A percentile compares a stretch with the other conserved stretches of the same genome.
Conservation (phyloP, 2,888 invertebrate genomes). For the Polymixis flavicincta region DNA sequence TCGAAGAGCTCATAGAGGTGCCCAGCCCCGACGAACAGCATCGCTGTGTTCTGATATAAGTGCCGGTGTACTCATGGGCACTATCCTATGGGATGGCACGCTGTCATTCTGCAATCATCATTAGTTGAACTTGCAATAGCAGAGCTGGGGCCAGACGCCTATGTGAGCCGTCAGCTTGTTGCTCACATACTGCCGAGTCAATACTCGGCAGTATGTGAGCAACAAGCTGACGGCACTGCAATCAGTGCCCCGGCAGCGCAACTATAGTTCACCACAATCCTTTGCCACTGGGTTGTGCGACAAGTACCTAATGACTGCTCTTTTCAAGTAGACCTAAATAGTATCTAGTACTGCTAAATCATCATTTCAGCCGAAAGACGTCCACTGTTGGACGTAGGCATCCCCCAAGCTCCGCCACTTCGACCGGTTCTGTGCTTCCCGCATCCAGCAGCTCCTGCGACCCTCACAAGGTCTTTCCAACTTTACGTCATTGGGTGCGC, state of each 20-base stretch:
- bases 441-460: too few relatives aligned
- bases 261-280: background rate
- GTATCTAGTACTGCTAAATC: background rate
- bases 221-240: too few relatives aligned
- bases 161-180: background rate
- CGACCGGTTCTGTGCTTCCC: too few relatives aligned
- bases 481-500: too few relatives aligned
- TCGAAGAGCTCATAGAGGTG: constrained; percentile 72
- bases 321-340: background rate
- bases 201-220: too few relatives aligned
- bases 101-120: background rate
- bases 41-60: background rate
- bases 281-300: background rate
- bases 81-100: background rate
- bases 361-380: too few relatives aligned
- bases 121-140: background rate
- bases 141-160: background rate
- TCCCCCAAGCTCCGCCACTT: too few relatives aligned
- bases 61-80: background rate
- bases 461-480: too few relatives aligned
- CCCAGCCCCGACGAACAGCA: background rate
- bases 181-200: too few relatives aligned
- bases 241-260: background rate
- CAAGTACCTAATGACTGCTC: background rate
- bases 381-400: too few relatives aligned